phyloP scores from a whole-genome alignment of 2,797 vertebrate genomes.

The Acrossocheilus fasciatus region DNA sequence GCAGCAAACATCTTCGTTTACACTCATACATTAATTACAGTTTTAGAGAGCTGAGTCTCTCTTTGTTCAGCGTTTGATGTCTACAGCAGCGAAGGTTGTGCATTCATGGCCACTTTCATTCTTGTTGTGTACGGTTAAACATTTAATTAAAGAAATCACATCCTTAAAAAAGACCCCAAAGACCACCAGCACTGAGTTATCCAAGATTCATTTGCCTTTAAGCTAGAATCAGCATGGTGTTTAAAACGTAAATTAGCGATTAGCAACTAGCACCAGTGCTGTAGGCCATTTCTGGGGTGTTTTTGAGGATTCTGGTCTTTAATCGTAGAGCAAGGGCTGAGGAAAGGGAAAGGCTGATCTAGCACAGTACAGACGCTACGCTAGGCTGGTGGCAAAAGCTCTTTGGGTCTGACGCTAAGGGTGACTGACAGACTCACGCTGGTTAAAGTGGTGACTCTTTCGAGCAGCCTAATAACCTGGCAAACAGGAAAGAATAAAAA shows the following conservation, averaged over 20 bases:
- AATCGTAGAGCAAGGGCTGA: slow-evolving; percentile 70
- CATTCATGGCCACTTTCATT: slow-evolving; percentile 78
- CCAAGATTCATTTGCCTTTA: not conserved
- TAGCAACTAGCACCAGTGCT: slow-evolving; percentile 6
- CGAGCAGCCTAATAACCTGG: slow-evolving; percentile 87
- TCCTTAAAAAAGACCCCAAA: slow-evolving; percentile 59
- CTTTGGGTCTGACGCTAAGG: slow-evolving; percentile 70
- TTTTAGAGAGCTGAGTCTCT: slow-evolving; percentile 28
- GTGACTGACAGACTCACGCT: slow-evolving; percentile 84
- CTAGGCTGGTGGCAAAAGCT: slow-evolving; percentile 75
- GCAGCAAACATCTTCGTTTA: slow-evolving; percentile 9
- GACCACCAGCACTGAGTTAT: slow-evolving; percentile 45
- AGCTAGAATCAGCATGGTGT: not conserved
- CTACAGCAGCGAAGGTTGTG: slow-evolving; percentile 69
- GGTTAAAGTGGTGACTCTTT: slow-evolving; percentile 87
- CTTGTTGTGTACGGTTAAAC: slow-evolving; percentile 64
- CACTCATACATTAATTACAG: slow-evolving; percentile 11
- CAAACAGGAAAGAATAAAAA: slow-evolving; percentile 78
- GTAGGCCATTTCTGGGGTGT: slow-evolving; percentile 50
- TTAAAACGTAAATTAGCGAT: not conserved
- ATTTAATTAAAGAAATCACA: slow-evolving; percentile 76
- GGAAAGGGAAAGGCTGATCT: slow-evolving; percentile 72
- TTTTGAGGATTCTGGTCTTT: slow-evolving; percentile 75
- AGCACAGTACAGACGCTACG: slow-evolving; percentile 76
- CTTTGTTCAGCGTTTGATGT: slow-evolving; percentile 16